These are phyloP conservation scores for Aphelinus atriplicis DNA, from an alignment of 1,140 invertebrate genomes.

Conservation along the genomic window DNA sequence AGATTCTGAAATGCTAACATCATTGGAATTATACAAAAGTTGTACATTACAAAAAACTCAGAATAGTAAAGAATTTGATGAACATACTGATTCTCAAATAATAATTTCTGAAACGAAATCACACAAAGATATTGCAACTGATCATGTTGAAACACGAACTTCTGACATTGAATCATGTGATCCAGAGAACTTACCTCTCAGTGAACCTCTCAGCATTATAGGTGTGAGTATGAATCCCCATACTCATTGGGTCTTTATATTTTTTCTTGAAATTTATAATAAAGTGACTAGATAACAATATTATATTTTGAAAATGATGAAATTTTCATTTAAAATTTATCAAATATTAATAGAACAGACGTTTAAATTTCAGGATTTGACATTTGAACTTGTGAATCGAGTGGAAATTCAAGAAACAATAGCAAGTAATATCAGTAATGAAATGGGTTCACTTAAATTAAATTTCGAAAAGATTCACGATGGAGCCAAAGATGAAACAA, in stretches of 20 bases:
- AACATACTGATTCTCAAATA: neutral
- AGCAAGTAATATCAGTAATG: constrained; percentile 28
- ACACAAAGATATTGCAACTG: constrained; percentile 8
- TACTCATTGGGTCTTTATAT: neutral
- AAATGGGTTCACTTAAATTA: constrained; percentile 21
- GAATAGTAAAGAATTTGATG: no score
- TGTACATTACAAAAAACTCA: no score
- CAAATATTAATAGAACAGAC: neutral
- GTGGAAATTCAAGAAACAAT: constrained; percentile 31
- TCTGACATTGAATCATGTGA: neutral
- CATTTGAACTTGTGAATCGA: constrained; percentile 28
- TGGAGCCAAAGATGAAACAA: constrained; percentile 1
- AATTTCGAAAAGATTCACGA: constrained; percentile 5
- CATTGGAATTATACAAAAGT: no score
- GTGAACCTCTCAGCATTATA: constrained; percentile 13
- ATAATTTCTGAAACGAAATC: neutral
- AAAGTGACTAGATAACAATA: neutral
- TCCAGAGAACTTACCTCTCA: neutral
- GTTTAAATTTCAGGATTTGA: constrained; percentile 14
- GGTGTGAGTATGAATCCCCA: constrained; percentile 10
- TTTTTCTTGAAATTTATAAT: neutral
- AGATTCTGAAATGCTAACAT: constrained; percentile 1
- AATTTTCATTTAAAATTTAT: neutral
- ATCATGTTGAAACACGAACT: constrained; percentile 3
- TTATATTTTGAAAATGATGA: neutral